phyloP scores from a whole-genome alignment of 2,888 invertebrate genomes.

The Biston betularia region DNA sequence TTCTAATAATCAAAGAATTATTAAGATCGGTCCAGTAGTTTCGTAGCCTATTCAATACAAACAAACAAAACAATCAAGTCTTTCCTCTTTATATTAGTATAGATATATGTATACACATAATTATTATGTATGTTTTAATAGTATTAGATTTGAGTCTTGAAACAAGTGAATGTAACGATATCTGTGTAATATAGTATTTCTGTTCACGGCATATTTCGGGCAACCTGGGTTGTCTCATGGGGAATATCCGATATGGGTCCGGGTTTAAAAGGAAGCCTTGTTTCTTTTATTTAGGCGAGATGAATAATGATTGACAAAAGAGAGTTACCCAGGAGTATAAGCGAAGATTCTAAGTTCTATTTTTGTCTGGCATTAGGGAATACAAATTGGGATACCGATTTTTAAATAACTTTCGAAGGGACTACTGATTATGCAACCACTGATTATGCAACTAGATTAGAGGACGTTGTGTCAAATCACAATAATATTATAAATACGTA shows the following conservation, averaged over 20 bases:
- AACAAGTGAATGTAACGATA: not conserved
- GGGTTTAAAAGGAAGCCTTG: constrained; percentile 28
- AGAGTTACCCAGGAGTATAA: constrained; percentile 23
- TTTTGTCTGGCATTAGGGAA: not conserved
- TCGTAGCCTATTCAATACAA: too few relatives aligned
- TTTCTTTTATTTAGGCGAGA: constrained; percentile 35
- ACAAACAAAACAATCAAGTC: too few relatives aligned
- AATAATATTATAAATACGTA: too few relatives aligned
- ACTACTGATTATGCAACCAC: too few relatives aligned
- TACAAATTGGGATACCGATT: not conserved
- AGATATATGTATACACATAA: too few relatives aligned
- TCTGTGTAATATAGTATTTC: not conserved
- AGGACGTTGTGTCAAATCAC: too few relatives aligned
- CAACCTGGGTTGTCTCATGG: constrained; percentile 20
- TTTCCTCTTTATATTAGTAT: too few relatives aligned
- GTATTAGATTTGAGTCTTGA: too few relatives aligned
- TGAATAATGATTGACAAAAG: constrained; percentile 35
- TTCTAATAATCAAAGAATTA: too few relatives aligned
- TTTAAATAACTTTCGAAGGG: not conserved
- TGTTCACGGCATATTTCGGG: constrained; percentile 24
- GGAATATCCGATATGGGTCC: constrained; percentile 35
- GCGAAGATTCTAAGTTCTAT: constrained; percentile 4
- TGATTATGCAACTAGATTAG: too few relatives aligned
- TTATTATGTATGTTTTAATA: too few relatives aligned
- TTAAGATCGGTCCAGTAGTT: too few relatives aligned